Percentiles rank a stretch among this genome's conserved stretches.
Evolutionary conservation across 2,113 vertebrate species (phyloP).

Genomic region (Cebus imitator): DNA sequence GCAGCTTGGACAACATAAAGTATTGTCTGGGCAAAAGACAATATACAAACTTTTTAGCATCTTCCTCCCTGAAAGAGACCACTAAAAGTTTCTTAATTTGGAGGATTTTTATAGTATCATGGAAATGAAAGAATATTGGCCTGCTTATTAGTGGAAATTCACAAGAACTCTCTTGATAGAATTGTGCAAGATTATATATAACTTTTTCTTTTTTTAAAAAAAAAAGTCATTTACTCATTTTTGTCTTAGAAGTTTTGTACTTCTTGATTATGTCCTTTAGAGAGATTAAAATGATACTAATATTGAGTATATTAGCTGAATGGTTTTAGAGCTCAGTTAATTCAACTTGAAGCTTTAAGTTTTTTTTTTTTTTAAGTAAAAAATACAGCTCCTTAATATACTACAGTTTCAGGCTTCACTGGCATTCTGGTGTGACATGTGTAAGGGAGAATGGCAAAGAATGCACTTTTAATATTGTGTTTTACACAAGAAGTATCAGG

Average conservation of each 20-base stretch:
- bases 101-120: neutral
- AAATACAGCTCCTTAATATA: neutral
- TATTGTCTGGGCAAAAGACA: conserved; percentile 21
- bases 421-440: neutral
- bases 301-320: neutral
- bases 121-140: neutral
- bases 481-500: neutral
- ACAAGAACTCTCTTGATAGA: neutral
- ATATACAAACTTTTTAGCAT: neutral
- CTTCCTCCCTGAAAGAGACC: neutral
- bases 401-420: neutral
- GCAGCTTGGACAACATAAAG: neutral
- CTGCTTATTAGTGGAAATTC: conserved; percentile 38
- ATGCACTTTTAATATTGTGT: neutral
- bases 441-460: neutral
- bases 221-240: neutral
- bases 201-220: neutral
- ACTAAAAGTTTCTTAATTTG: conserved; percentile 35
- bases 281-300: neutral
- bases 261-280: neutral
- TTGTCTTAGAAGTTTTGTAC: neutral
- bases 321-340: conserved; percentile 6
- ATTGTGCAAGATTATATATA: neutral
- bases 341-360: conserved; percentile 23
- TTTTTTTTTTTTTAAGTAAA: neutral